Evolutionary conservation across 2,888 invertebrate genomes (phyloP), one percentile per base, ranked within the genome.

Genomic region (Byasa hedistus): DNA sequence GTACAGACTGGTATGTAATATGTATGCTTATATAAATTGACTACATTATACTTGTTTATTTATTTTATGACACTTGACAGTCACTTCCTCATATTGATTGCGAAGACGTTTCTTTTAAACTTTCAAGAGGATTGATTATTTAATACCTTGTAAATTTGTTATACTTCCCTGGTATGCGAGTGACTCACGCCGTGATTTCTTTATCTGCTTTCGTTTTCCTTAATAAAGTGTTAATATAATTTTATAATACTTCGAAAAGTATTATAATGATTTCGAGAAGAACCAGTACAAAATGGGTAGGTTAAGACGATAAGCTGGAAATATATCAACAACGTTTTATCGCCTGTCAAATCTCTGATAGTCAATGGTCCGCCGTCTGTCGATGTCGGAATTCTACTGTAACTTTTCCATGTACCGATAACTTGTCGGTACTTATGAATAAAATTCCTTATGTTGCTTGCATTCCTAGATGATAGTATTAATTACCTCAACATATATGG

Each of bases 401-500:
- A 64, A 69, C 59, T 66, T 66, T 69, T 72, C 68, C 66, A 64
- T 36, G 70, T 66, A 72, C 54, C 48, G 70, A 70, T 72, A 72
- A 69, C 32, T 23, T 23, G 44, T 23, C 51, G 32, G 64, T 60
- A 52, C 57, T 54, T 17, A 17, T 19, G 52, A 65, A 32, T 32
- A 39, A 69, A 66, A 68, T 61, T 57, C 44, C 22, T 48, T n/a
- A n/a, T 48, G 19, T 48, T n/a, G 48, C 5, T 48, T n/a, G n/a
- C 19, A n/a, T 48, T 48, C 48, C 48, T 48, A 7, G 4, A 5
- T 48, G n/a, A 48, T 48, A 48, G n/a, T 48, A n/a, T 8, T 10
- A 32, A 10, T 1, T 32, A 10, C 7, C 10, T 32, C 32, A 32
- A 7, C 1, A 32, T 32, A 10, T 10, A 39, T 39, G 39, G 3